Evolutionary conservation across 2,113 vertebrate genomes (phyloP).

Genomic region (Grantiella picta): DNA sequence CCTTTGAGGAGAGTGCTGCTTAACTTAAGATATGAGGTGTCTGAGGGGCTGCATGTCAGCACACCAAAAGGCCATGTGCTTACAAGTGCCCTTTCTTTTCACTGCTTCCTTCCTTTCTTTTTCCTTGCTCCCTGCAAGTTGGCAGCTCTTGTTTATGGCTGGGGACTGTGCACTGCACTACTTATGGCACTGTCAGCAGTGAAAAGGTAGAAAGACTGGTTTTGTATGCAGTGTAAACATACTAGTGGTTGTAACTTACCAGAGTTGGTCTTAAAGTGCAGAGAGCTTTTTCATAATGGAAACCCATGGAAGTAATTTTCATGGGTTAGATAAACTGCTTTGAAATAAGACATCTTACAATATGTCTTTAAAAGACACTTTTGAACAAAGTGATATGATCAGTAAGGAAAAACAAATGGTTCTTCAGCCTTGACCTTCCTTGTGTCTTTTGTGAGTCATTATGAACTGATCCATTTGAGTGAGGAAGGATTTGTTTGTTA

Average conservation of each 20-base stretch:
- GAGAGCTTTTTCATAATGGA: background rate
- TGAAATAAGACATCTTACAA: background rate
- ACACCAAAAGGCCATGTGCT: background rate
- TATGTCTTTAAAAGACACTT: background rate
- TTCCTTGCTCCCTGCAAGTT: background rate
- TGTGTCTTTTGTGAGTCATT: background rate
- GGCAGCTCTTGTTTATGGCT: background rate
- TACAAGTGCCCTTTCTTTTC: background rate
- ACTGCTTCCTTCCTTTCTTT: background rate
- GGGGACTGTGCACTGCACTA: background rate
- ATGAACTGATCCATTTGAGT: background rate
- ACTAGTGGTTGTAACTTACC: background rate
- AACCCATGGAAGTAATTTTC: background rate
- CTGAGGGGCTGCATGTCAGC: background rate
- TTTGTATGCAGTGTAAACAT: background rate
- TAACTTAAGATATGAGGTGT: background rate
- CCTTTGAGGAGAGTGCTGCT: background rate
- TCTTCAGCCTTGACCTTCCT: background rate
- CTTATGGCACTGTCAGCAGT: accelerated
- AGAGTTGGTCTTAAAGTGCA: background rate
- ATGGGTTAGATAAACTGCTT: background rate
- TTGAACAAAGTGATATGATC: background rate
- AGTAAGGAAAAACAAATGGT: background rate
- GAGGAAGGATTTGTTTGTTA: background rate
- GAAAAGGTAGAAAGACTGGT: background rate